Conservation (phyloP, 2,113 vertebrate genomes). For the Eretmochelys imbricata region DNA sequence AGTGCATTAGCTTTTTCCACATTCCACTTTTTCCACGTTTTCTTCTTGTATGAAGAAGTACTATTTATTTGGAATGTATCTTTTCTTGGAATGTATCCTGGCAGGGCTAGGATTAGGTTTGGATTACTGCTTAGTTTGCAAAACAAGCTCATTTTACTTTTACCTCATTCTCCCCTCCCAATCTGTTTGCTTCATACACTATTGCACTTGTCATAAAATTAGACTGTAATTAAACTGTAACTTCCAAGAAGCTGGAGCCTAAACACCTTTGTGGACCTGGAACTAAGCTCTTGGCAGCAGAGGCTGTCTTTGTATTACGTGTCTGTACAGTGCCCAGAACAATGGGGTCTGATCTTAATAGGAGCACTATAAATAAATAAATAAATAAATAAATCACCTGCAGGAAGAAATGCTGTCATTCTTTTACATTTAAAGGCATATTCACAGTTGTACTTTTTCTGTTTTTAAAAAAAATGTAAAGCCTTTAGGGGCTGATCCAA, state of each 20-base stretch:
- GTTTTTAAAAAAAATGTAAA: background rate
- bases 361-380: background rate
- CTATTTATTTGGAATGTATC: background rate
- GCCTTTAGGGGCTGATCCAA: background rate
- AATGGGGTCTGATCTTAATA: background rate
- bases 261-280: background rate
- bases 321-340: background rate
- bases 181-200: constrained; percentile 25
- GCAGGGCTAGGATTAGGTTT: constrained; percentile 19
- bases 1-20: too few relatives aligned
- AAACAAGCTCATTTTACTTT: constrained; percentile 43
- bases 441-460: background rate
- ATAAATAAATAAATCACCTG: background rate
- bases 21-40: too few relatives aligned
- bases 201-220: constrained; percentile 10
- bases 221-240: background rate
- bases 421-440: background rate
- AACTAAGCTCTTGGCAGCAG: background rate
- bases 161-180: background rate
- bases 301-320: background rate
- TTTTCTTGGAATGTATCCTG: background rate
- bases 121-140: constrained; percentile 46
- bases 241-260: background rate
- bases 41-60: background rate
- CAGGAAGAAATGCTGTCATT: background rate